These are phyloP conservation scores for Thymelicus acteon DNA, from an alignment of 2,888 invertebrate species.

Conservation along the genomic window DNA sequence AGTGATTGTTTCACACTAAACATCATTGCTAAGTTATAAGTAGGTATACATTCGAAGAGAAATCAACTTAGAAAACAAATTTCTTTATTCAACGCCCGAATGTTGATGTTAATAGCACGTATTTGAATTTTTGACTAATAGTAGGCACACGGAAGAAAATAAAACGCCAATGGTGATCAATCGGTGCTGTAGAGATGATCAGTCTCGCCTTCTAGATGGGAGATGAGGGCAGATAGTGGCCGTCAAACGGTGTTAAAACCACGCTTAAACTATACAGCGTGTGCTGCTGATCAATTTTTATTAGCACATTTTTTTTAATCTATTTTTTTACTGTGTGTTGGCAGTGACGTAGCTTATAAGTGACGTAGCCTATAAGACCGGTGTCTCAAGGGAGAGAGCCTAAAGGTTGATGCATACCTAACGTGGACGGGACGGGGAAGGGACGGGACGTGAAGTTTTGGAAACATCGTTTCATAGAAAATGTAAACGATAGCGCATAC, in stretches of 20 bases:
- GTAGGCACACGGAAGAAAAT: constrained; percentile 2
- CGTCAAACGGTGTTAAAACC: constrained; percentile 35
- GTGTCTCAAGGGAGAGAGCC: no score
- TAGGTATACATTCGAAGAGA: neutral
- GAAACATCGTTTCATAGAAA: no score
- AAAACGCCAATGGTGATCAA: constrained; percentile 36
- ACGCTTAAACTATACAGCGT: constrained; percentile 13
- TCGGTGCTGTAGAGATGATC: constrained; percentile 32
- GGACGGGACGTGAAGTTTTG: no score
- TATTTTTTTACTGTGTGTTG: no score
- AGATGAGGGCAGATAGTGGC: constrained; percentile 29
- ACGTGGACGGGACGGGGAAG: no score
- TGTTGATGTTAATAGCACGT: neutral
- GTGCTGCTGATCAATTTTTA: neutral
- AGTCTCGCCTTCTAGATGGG: constrained; percentile 25
- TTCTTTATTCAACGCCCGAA: neutral
- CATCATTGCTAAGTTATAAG: no score
- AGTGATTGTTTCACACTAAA: no score
- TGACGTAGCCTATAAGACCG: no score
- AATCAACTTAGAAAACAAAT: neutral
- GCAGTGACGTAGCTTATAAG: no score
- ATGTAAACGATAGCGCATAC: no score
- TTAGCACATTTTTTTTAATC: no score
- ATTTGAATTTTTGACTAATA: neutral
- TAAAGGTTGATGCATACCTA: no score